Percentiles rank a stretch among this genome's conserved stretches.
These are phyloP conservation scores for Battus philenor DNA, from an alignment of 1,140 invertebrate species.

Conservation along the genomic window DNA sequence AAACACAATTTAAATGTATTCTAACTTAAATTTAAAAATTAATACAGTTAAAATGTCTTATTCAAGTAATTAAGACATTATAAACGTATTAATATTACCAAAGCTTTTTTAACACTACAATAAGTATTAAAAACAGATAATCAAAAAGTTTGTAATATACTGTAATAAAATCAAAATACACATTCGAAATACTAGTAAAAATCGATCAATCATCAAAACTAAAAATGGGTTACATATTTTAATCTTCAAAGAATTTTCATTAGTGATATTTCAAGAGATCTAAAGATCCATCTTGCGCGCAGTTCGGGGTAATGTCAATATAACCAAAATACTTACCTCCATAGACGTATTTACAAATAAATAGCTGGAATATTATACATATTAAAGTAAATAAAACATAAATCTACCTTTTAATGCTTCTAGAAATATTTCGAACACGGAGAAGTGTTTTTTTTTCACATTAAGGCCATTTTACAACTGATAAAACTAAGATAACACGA, in stretches of 20 bases:
- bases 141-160: no score
- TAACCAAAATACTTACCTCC: constrained; percentile 10
- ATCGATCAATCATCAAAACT: constrained; percentile 11
- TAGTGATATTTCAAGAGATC: constrained; percentile 14
- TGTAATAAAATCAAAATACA: not conserved
- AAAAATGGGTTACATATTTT: constrained; percentile 12
- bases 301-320: constrained; percentile 13
- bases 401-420: no score
- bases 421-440: no score
- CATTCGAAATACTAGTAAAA: not conserved
- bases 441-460: constrained; percentile 5
- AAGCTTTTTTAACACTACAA: no score
- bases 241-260: constrained; percentile 17
- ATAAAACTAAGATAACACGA: constrained; percentile 3
- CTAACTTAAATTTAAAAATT: no score
- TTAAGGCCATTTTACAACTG: constrained; percentile 9
- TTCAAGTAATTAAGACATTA: no score
- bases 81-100: no score
- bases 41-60: no score
- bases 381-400: not conserved
- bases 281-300: constrained; percentile 2
- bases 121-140: no score
- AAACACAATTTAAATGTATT: no score
- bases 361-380: no score
- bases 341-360: constrained; percentile 13